Conservation (phyloP, 2,113 vertebrate genomes). For the Takifugu bimaculatus region DNA sequence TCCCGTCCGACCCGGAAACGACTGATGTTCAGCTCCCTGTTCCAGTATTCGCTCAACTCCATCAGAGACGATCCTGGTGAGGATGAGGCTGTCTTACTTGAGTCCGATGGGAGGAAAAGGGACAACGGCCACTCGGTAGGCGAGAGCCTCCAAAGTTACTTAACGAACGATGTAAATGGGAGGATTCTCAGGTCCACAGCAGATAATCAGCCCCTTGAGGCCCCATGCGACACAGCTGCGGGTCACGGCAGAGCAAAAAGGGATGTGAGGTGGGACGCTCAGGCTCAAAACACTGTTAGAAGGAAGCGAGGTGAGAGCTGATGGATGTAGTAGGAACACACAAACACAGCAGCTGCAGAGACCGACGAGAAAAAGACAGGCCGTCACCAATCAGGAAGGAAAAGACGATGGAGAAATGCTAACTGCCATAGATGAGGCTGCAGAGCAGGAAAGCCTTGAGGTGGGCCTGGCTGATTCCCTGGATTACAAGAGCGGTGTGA, state of each 20-base stretch:
- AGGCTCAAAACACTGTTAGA: slow-evolving; percentile 18
- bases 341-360: slow-evolving; percentile 3
- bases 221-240: not conserved
- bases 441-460: slow-evolving; percentile 4
- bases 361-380: slow-evolving; percentile 1
- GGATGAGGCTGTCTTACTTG: not conserved
- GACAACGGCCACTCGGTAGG: not conserved
- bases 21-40: slow-evolving; percentile 10
- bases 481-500: slow-evolving; percentile 6
- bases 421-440: not conserved
- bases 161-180: not conserved
- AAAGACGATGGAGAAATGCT: slow-evolving; percentile 8
- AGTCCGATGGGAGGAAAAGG: not conserved
- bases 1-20: slow-evolving; percentile 3
- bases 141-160: slow-evolving; percentile 9
- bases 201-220: slow-evolving; percentile 7
- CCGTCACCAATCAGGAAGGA: slow-evolving; percentile 28
- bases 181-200: not conserved
- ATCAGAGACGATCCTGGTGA: not conserved
- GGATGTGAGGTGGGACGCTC: slow-evolving; percentile 1
- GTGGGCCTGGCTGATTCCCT: slow-evolving; percentile 9
- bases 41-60: not conserved
- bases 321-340: not conserved
- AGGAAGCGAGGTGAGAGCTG: slow-evolving; percentile 31
- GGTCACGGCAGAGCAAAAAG: slow-evolving; percentile 26